Evolutionary conservation across 2,113 vertebrate species (phyloP), one percentile per base, ranked within the genome.

Genomic region (Electrona antarctica): DNA sequence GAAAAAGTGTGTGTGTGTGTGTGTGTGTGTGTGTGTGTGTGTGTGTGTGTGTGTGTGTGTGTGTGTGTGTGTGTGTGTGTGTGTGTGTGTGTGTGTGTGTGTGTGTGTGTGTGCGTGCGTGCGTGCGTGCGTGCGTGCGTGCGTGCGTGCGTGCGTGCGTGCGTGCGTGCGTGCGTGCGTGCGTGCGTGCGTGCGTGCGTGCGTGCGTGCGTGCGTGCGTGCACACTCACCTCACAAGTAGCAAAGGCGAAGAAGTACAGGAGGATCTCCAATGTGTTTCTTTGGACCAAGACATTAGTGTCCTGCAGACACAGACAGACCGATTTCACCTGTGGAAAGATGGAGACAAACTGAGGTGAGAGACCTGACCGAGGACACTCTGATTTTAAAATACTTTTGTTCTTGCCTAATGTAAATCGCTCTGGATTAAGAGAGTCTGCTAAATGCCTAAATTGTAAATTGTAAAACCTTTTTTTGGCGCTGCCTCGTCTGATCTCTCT

Each of bases 211-310:
- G 15, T 59, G 57, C 29, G 29, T 69, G 1, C n/a, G 7, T 62
- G 55, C 6, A 10, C 0, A 84, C 95, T 90, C 85, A 99, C 98
- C 95, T 97, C 81, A 69, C 93, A 95, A 62, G 91, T 88, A 14
- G 91, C 94, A 68, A 99, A 94, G 0, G 97, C 96, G 87, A 98
- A 98, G 88, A 98, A 98, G 92, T 95, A 96, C 12, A 98, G 94
- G 29, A 97, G 94, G 45, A 97, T 95, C 85, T 99, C 98, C 67
- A 98, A 88, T 56, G 92, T 97, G 84, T 98, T 98, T 78, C 98
- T 95, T 71, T 98, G 97, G 67, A 99, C 98, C 51, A 99, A 94
- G 60, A 96, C 94, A 70, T 98, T 98, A 13, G 95, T 91, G 87
- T 99, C 98, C 92, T 97, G 85, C 49, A 99, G 93, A 0, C 95